Percentiles rank a stretch among this genome's conserved stretches.
Conservation (phyloP, 2,888 invertebrate species). For the Pilophorus perplexus region DNA sequence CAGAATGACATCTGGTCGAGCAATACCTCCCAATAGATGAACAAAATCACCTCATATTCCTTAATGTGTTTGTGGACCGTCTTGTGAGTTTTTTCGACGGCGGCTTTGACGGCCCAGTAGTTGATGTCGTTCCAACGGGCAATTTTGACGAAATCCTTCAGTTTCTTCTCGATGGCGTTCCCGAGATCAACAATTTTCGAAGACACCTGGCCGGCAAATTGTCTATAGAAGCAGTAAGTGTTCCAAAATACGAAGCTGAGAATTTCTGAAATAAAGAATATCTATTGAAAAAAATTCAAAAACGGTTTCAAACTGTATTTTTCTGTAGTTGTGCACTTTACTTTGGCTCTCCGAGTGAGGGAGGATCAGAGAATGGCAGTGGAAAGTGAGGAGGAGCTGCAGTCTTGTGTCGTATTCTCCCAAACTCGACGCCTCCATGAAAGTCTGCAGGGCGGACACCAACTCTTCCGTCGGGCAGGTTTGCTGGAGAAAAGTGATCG, state of each 20-base stretch:
- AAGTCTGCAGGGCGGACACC: slow-evolving; percentile 68
- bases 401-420: slow-evolving; percentile 81
- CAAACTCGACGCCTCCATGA: slow-evolving; percentile 77
- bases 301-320: neutral
- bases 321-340: neutral
- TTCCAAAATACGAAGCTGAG: slow-evolving; percentile 74
- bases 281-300: too few species aligned
- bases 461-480: slow-evolving; percentile 51
- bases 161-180: slow-evolving; percentile 82
- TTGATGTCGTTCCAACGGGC: slow-evolving; percentile 92
- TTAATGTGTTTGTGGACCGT: slow-evolving; percentile 82
- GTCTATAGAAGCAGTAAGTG: slow-evolving; percentile 76
- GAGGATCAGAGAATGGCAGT: slow-evolving; percentile 62
- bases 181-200: slow-evolving; percentile 66
- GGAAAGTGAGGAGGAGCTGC: slow-evolving; percentile 73
- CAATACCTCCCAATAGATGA: too few species aligned
- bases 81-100: slow-evolving; percentile 83
- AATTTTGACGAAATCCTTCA: slow-evolving; percentile 92
- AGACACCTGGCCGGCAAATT: slow-evolving; percentile 68
- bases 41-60: slow-evolving; percentile 67
- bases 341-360: slow-evolving; percentile 8
- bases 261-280: slow-evolving; percentile 54
- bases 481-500: slow-evolving; percentile 60
- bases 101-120: slow-evolving; percentile 88
- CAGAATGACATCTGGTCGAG: neutral